These are phyloP conservation scores for Ctena decussata DNA, from an alignment of 2,888 invertebrate species.

Conservation along the genomic window DNA sequence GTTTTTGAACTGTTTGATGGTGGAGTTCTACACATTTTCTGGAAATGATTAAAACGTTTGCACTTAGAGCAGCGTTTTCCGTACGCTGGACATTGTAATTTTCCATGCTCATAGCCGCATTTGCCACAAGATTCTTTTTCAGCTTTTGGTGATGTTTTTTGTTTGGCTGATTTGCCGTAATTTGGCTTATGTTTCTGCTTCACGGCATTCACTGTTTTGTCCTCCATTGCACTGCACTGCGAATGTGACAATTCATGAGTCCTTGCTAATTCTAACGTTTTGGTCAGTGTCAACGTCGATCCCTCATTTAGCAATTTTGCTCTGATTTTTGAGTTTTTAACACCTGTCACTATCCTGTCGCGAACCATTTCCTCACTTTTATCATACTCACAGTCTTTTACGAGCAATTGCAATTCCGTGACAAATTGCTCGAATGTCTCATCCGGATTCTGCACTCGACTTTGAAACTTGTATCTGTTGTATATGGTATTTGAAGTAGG, in stretches of 20 bases:
- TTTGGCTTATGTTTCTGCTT: not conserved
- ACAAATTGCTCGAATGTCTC: not conserved
- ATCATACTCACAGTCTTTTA: slow-evolving; percentile 7
- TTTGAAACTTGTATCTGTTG: not conserved
- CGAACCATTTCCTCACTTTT: not conserved
- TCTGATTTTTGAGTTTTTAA: not conserved
- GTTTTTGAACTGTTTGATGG: not conserved
- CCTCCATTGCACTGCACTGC: not conserved
- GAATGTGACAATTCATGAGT: not conserved
- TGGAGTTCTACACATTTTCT: not conserved
- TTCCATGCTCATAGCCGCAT: not conserved
- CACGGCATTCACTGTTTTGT: not conserved
- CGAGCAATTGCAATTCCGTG: not conserved
- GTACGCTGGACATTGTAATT: not conserved
- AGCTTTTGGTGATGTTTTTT: not conserved
- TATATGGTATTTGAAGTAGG: not conserved
- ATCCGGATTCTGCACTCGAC: not conserved
- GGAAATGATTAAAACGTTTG: not conserved
- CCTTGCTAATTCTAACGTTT: not conserved
- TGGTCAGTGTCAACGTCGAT: not conserved
- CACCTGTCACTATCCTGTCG: not conserved
- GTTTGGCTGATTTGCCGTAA: not conserved
- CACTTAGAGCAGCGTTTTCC: not conserved
- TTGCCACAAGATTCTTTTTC: not conserved
- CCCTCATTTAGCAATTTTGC: not conserved